These are phyloP conservation scores for Anticlea derivata DNA, from an alignment of 2,888 invertebrate species.

Conservation along the genomic window DNA sequence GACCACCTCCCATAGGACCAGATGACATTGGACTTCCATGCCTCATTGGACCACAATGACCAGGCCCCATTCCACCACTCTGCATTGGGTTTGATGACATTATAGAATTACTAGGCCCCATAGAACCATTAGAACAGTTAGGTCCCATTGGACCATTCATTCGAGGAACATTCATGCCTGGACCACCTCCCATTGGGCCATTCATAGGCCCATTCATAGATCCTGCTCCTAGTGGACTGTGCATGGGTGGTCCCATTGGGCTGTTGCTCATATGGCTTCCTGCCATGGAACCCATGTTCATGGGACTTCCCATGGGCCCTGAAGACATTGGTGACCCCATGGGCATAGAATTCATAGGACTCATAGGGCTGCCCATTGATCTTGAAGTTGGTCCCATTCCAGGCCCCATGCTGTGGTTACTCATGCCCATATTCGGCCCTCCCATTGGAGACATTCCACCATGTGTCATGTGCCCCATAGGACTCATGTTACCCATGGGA, in stretches of 20 bases:
- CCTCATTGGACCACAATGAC: slow-evolving; percentile 82
- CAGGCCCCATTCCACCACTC: slow-evolving; percentile 77
- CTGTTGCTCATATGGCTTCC: slow-evolving; percentile 87
- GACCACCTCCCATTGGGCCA: slow-evolving; percentile 85
- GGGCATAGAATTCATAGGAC: slow-evolving; percentile 89
- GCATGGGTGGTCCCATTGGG: slow-evolving; percentile 90
- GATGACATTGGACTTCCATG: slow-evolving; percentile 82
- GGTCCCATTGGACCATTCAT: slow-evolving; percentile 84
- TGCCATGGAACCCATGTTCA: slow-evolving; percentile 87
- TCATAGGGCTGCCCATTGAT: slow-evolving; percentile 89
- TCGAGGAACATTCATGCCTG: slow-evolving; percentile 81
- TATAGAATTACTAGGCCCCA: slow-evolving; percentile 82
- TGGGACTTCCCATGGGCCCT: slow-evolving; percentile 89
- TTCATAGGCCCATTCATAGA: slow-evolving; percentile 83
- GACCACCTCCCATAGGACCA: slow-evolving; percentile 80
- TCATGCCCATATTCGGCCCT: slow-evolving; percentile 87
- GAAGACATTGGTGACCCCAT: slow-evolving; percentile 89
- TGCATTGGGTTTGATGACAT: slow-evolving; percentile 82
- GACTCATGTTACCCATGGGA: slow-evolving; percentile 89
- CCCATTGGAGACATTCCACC: slow-evolving; percentile 88
- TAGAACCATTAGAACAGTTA: slow-evolving; percentile 82
- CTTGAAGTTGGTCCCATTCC: slow-evolving; percentile 82
- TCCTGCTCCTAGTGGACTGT: slow-evolving; percentile 85
- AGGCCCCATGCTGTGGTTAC: slow-evolving; percentile 85
- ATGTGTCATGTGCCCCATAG: slow-evolving; percentile 84